Percentiles rank a stretch among this genome's conserved stretches.
Conservation (phyloP, 2,113 vertebrate species). For the Sinocyclocheilus rhinocerous region DNA sequence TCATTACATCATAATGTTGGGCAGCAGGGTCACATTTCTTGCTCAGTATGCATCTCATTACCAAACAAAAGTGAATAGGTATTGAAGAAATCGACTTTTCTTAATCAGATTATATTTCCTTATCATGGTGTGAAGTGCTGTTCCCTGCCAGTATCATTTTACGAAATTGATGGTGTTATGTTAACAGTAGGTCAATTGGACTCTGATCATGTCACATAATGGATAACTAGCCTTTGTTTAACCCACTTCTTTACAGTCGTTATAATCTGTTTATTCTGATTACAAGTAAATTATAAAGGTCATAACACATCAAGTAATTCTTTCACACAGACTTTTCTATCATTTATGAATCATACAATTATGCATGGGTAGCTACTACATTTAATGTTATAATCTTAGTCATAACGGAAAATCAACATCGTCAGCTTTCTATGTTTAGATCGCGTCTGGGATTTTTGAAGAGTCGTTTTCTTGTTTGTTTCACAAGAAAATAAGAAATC, state of each 20-base stretch:
- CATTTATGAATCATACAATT: background rate
- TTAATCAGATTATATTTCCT: background rate
- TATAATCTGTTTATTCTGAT: background rate
- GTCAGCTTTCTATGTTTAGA: background rate
- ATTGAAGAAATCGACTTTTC: background rate
- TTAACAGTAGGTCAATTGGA: background rate
- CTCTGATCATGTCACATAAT: slow-evolving; percentile 6
- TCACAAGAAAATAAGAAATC: background rate
- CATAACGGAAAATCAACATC: background rate
- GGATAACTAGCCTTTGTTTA: background rate
- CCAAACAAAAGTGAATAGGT: slow-evolving; percentile 21
- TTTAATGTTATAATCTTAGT: background rate
- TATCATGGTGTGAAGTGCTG: background rate
- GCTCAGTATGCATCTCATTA: slow-evolving; percentile 14
- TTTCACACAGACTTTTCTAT: background rate
- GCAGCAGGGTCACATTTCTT: slow-evolving; percentile 21
- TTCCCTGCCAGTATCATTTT: background rate
- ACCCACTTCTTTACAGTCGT: background rate
- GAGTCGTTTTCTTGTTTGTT: background rate
- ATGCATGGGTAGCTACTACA: background rate
- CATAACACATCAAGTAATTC: background rate
- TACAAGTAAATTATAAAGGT: background rate
- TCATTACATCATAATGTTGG: slow-evolving; percentile 13
- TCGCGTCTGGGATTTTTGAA: background rate
- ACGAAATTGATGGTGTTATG: slow-evolving; percentile 9